Evolutionary conservation across 2,113 vertebrate species (phyloP), one percentile per base, ranked within the genome.

Genomic region (Hippocampus mohnikei): DNA sequence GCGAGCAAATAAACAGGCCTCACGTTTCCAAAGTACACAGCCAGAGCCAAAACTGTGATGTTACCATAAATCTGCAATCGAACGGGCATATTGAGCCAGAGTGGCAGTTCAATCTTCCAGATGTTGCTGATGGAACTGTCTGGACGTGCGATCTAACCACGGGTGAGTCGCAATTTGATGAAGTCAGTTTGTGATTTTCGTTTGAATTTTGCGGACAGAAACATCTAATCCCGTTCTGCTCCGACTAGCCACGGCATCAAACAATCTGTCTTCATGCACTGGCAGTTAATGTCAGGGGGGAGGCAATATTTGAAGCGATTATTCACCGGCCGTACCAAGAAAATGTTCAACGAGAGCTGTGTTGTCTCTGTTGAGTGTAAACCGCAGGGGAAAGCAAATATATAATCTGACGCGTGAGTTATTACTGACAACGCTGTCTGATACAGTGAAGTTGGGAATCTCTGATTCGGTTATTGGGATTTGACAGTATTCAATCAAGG

Each of bases 61-160:
- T 85, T 83, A 85, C 87, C 71, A 88, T 89, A 86, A 89, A 93
- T 91, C 83, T 84, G 74, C 74, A 84, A 81, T 82, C 75, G 64
- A 84, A 81, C 27, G 75, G 88, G 78, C 75, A 83, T 68, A 66
- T 80, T 69, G 25, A 16, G 80, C 74, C 84, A 76, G 56, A 5
- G 83, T 72, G 67, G 63, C 72, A 80, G 78, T 80, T 78, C 77
- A 80, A 46, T 84, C 70, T 67, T 83, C 84, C 90, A 91, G 86
- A 90, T 89, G 86, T 84, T 84, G 56, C 53, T 72, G 77, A 76
- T 79, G 58, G 75, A 73, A 78, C 78, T 81, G 77, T 85, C 81
- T 85, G 77, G 82, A 85, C 82, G 85, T 75, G 83, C 73, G 27
- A 75, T 79, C 72, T 70, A 60, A n/a, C 73, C 73, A 74, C 16